phyloP scores from a whole-genome alignment of 2,113 vertebrate species.

The Epinephelus lanceolatus region DNA sequence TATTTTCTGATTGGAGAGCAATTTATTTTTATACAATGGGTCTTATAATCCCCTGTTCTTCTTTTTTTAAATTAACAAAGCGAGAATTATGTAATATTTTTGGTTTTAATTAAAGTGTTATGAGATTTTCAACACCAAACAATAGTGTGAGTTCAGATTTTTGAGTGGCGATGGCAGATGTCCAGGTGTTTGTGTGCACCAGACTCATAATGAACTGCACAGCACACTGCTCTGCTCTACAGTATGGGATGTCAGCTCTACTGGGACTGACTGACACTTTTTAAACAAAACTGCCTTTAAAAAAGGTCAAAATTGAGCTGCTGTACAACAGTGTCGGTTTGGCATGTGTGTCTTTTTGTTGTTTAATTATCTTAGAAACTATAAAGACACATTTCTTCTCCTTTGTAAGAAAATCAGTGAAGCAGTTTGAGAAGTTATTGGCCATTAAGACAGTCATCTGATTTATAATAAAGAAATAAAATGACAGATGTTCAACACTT shows the following conservation, averaged over 20 bases:
- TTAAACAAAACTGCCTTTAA: not conserved
- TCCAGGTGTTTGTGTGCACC: slow-evolving; percentile 12
- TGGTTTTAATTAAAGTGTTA: not conserved
- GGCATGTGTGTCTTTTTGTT: not conserved
- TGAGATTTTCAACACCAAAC: not conserved
- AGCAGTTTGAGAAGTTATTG: not conserved
- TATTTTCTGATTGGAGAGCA: not conserved
- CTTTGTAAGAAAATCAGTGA: not conserved
- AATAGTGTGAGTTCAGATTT: not conserved
- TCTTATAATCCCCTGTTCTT: not conserved
- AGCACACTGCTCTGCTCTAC: not conserved
- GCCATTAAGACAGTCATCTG: not conserved
- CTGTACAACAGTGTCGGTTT: not conserved
- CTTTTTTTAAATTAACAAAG: not conserved
- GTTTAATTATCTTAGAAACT: not conserved
- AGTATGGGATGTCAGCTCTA: not conserved
- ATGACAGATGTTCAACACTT: not conserved
- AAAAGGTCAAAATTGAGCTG: slow-evolving; percentile 25
- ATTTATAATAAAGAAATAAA: not conserved
- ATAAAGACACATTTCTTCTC: not conserved
- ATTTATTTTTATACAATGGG: not conserved
- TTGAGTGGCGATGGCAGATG: not conserved
- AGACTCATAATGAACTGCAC: not conserved
- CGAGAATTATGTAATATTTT: not conserved
- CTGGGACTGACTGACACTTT: not conserved